These are phyloP conservation scores for Acromyrmex heyeri DNA, from an alignment of 1,140 invertebrate species.

Conservation along the genomic window DNA sequence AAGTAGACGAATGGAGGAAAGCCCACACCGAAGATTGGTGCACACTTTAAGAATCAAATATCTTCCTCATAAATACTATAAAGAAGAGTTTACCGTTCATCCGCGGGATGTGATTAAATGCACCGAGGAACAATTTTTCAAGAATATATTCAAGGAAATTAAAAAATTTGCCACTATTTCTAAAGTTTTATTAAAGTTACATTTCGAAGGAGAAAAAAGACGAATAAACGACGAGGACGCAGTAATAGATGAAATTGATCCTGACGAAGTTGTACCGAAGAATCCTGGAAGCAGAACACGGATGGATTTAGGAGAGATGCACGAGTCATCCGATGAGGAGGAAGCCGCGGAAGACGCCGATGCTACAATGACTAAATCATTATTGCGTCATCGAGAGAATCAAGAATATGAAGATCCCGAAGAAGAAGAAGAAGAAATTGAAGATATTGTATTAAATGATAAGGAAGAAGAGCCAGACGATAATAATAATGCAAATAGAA, in stretches of 20 bases:
- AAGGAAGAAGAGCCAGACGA: constrained; percentile 86
- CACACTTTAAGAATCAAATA: constrained; percentile 91
- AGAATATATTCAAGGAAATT: constrained; percentile 88
- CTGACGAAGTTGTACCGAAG: constrained; percentile 66
- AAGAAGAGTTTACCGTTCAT: constrained; percentile 90
- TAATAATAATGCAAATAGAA: constrained; percentile 46
- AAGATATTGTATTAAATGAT: constrained; percentile 76
- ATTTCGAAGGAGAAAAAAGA: constrained; percentile 82
- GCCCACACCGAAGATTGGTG: constrained; percentile 86
- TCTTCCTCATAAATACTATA: constrained; percentile 91
- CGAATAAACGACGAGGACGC: constrained; percentile 83
- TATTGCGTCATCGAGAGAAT: constrained; percentile 88
- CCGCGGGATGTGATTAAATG: constrained; percentile 91
- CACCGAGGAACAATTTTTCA: constrained; percentile 89
- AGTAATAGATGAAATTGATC: constrained; percentile 81
- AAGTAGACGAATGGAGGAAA: constrained; percentile 87
- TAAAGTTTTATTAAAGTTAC: constrained; percentile 76
- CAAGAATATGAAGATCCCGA: constrained; percentile 93
- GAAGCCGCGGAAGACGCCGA: constrained; percentile 87
- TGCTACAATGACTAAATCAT: constrained; percentile 88
- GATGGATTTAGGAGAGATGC: constrained; percentile 85
- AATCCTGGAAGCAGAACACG: constrained; percentile 56
- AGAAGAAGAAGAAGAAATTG: constrained; percentile 83
- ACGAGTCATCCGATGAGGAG: constrained; percentile 89
- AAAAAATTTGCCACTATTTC: constrained; percentile 85